A percentile compares a stretch with the other conserved stretches of the same genome.
These are phyloP conservation scores for Argynnis bischoffii DNA, from an alignment of 2,888 invertebrate species.

Conservation along the genomic window DNA sequence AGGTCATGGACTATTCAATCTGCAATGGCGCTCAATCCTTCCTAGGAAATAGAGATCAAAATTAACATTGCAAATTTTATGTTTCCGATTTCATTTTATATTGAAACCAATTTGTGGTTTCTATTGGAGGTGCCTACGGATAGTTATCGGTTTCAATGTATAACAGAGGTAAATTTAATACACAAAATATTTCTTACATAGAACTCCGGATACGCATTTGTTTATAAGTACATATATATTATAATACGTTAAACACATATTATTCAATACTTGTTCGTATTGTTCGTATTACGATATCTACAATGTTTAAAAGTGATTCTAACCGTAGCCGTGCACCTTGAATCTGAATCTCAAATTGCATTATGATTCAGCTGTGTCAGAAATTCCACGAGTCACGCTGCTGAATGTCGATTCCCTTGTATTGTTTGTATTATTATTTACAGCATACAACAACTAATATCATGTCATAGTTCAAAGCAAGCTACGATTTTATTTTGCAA, in stretches of 20 bases:
- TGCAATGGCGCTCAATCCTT: conserved; percentile 23
- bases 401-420: conserved; percentile 71
- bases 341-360: conserved; percentile 60
- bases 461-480: too few relatives aligned
- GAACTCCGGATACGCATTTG: too few relatives aligned
- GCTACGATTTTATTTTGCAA: too few relatives aligned
- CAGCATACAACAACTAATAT: conserved; percentile 41
- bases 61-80: conserved; percentile 61
- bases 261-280: too few relatives aligned
- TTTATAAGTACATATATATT: too few relatives aligned
- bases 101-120: conserved; percentile 24
- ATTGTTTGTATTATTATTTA: conserved; percentile 73
- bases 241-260: too few relatives aligned
- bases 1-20: conserved; percentile 54
- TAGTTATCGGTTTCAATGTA: neutral
- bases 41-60: conserved; percentile 61
- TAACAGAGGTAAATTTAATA: neutral
- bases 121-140: conserved; percentile 2
- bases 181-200: too few relatives aligned
- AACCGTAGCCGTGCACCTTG: conserved; percentile 50
- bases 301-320: neutral
- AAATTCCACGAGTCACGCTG: conserved; percentile 64
- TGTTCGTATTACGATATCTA: too few relatives aligned
- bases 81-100: conserved; percentile 49
- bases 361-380: conserved; percentile 57